Percentiles rank a stretch among this genome's conserved stretches.
These are phyloP conservation scores for Chaetops frenatus DNA, from an alignment of 2,113 vertebrate genomes.

Conservation along the genomic window DNA sequence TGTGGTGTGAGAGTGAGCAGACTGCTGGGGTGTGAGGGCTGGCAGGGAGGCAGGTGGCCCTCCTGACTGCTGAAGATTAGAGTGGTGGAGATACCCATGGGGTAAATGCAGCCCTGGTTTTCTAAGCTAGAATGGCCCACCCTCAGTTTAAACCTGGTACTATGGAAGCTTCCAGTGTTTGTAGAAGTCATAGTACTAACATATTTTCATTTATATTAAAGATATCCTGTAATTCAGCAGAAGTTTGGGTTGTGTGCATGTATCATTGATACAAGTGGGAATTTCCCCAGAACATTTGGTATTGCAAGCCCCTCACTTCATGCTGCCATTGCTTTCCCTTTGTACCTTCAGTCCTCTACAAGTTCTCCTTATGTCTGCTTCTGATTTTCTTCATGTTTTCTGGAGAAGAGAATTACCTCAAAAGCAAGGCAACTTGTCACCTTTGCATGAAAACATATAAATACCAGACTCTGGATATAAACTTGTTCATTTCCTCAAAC, in stretches of 20 bases:
- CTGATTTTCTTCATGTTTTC: background rate
- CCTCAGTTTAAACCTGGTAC: background rate
- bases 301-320: background rate
- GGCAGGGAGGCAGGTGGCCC: background rate
- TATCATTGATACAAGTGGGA: background rate
- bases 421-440: background rate
- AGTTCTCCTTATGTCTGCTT: background rate
- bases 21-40: too few relatives aligned
- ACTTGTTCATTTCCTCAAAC: background rate
- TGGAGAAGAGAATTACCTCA: background rate
- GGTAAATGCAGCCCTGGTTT: background rate
- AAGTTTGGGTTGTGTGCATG: background rate
- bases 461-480: background rate
- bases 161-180: background rate
- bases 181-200: background rate
- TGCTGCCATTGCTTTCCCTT: background rate
- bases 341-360: background rate
- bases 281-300: background rate
- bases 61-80: background rate
- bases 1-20: background rate
- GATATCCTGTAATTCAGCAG: background rate
- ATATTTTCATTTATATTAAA: background rate
- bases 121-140: background rate
- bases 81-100: accelerated
- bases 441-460: background rate